Base-by-base conservation (phyloP, 2,113 vertebrate genomes). In the Burhinus bistriatus region DNA sequence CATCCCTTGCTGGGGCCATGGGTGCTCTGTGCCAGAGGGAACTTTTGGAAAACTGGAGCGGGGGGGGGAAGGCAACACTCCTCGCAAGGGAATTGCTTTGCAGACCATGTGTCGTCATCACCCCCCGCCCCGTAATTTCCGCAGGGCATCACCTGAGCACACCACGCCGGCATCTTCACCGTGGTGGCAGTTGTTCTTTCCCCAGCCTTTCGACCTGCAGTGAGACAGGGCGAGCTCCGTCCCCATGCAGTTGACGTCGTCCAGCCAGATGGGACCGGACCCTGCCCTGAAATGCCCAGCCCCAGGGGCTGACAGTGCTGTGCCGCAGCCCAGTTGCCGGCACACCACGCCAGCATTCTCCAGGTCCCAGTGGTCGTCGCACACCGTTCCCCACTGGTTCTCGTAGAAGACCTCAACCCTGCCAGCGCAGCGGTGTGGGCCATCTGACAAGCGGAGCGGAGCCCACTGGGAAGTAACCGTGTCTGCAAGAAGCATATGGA, bases 381-480 rank as follows among this genome's bases (percentile, higher is more conserved):
- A 96, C 8, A 96, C 88, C 1, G 76, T 93, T 27, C 97, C 97
- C 97, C 96, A 97, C 27, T 23, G 57, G 30, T 89, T 79, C 29
- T 57, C 2, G 27, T 96, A 58, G 30, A 87, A 57, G 25, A 97
- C 78, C 57, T 97, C 91, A 4, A 97, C 89, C 68, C 93, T 69
- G 9, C 97, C 96, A 0, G 85, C 69, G 3, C 97, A 98, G 62
- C 21, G 59, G 38, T 73, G 32, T 0, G 40, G 52, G 15, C 96
- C 95, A 1, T 80, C n/a, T 14, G 38, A 58, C 44, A 97, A 69
- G 23, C 76, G 79, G 47, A 97, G 11, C 4, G 78, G 64, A n/a
- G 3, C 64, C 38, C 36, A 5, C 9, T 76, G 70, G 75, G 80
- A n/a, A 21, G 52, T 36, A 9, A 11, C 32, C 3, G 5, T 36